These are phyloP conservation scores for Anisognathus igniventris DNA, from an alignment of 2,797 vertebrate species.

Conservation along the genomic window DNA sequence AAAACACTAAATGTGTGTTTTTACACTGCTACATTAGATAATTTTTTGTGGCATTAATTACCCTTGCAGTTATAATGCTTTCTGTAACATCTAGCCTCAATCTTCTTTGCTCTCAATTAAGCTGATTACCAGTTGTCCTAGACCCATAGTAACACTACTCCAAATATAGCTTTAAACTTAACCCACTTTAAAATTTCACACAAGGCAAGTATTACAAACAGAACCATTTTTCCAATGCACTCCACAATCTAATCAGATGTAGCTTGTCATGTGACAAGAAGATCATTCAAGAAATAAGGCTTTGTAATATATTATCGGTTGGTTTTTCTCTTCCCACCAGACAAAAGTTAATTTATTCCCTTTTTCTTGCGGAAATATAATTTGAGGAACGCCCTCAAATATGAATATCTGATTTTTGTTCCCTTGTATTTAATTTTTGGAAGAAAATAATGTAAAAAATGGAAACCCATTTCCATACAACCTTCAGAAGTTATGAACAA, in stretches of 20 bases:
- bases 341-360: not conserved
- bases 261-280: not conserved
- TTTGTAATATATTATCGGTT: not conserved
- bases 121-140: not conserved
- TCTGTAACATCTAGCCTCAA: not conserved
- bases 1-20: not conserved
- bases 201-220: not conserved
- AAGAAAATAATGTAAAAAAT: not conserved
- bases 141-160: not conserved
- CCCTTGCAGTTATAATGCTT: not conserved
- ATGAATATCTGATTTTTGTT: not conserved
- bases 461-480: not conserved
- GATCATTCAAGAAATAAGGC: not conserved
- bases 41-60: not conserved
- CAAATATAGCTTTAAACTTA: not conserved
- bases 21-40: not conserved
- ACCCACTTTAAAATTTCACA: not conserved
- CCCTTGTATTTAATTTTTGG: not conserved
- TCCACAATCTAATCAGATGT: not conserved
- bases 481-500: not conserved
- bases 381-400: not conserved
- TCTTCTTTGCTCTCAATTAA: not conserved
- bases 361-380: not conserved
- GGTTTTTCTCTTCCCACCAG: not conserved
- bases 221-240: not conserved